Evolutionary conservation across 2,797 vertebrate genomes (phyloP), one percentile per base, ranked within the genome.

Genomic region (Serranus cabrilla): DNA sequence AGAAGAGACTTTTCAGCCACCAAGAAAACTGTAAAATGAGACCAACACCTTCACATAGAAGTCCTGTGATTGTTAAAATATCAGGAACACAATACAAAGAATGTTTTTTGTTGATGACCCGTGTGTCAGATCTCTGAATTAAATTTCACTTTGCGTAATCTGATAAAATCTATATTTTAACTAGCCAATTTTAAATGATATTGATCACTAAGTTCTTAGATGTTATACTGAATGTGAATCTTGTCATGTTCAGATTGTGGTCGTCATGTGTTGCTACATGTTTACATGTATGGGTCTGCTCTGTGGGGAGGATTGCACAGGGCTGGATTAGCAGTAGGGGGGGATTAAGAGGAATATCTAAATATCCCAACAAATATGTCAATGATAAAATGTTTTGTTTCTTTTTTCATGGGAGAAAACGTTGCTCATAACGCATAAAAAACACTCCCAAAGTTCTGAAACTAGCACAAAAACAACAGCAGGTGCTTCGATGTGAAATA

Each of bases 301-400:
- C 59, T 76, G 39, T 25, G 40, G 27, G 64, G 39, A 69, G 43
- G 64, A 79, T 31, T 80, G 73, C 39, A 76, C 64, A 66, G 52
- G 46, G 50, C 68, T 78, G 84, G 89, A 87, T 92, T 90, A 76
- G 50, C 63, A 70, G 51, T 50, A 1, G 16, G 13, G 20, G 31
- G 56, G 67, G 86, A 86, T 88, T 89, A 86, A 76, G 65, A 73
- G 63, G 12, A 85, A 84, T 82, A 87, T 89, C 66, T 87, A 78
- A 82, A 87, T 55, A 34, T 74, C 54, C 67, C 47, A 71, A 61
- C 51, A 83, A 84, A 82, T 76, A 73, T 69, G 42, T 45, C 20
- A 17, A 31, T 47, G 40, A 27, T 23, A 37, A 67, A 71, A 49
- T 27, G 31, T 78, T 83, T 74, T 51, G 18, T 58, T 50, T 20